Base-by-base conservation (phyloP, 2,113 vertebrate genomes). In the Chunga burmeisteri region DNA sequence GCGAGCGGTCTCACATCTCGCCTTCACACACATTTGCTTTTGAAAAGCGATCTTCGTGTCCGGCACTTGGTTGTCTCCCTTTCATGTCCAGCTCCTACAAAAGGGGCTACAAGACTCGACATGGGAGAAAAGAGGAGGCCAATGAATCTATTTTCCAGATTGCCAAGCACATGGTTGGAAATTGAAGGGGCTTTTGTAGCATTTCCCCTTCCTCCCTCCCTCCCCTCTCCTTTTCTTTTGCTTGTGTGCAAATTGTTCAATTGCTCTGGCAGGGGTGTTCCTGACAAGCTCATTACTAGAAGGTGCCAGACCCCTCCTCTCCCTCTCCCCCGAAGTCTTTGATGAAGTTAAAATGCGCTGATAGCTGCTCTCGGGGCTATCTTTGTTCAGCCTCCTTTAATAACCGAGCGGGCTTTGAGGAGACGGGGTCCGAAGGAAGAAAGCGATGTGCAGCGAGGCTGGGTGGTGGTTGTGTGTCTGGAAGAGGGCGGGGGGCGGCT, bases 31-130 rank as follows among this genome's bases (percentile, higher is more conserved):
- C 98, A 98, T 98, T 98, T 98, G 98, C 97, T 97, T 98, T 98
- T 99, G 98, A 99, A 99, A 99, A 98, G 98, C 98, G 98, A 98
- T 98, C 98, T 98, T 98, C 98, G 88, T 98, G 98, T 98, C 98
- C 98, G 98, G 98, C 98, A 98, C 98, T 98, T 98, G 98, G 97
- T 98, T 98, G 97, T 97, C 96, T 95, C 98, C 98, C 98, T 99
- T 99, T 98, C 96, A 98, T 98, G 97, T 98, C 97, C 97, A 98
- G 97, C 94, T 90, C 95, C 81, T 94, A 98, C 97, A 98, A 99
- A 98, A 96, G 98, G 98, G 95, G 98, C 98, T 98, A 97, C 98
- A 98, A 98, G 98, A 97, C 98, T 98, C 97, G 96, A 98, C 98
- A 95, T 91, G 97, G 97, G 98, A 98, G 97, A 98, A 98, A 98